phyloP scores from a whole-genome alignment of 2,113 vertebrate species.

The Procavia capensis region DNA sequence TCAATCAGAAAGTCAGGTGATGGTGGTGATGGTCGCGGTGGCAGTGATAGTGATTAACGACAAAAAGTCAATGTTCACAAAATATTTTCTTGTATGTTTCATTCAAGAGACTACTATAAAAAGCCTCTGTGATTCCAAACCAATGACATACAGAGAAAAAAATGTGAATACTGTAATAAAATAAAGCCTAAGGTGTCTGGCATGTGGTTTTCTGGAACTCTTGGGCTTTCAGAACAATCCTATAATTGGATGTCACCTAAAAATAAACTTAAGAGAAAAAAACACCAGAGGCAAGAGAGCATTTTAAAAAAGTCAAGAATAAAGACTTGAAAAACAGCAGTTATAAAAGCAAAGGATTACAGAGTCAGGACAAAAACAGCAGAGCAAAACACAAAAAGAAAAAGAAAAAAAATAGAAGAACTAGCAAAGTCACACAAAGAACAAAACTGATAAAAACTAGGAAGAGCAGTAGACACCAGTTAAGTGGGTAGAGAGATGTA shows the following conservation, averaged over 20 bases:
- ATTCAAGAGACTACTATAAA: neutral
- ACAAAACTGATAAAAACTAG: neutral
- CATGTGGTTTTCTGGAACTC: neutral
- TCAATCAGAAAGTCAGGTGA: neutral
- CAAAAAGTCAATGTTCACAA: neutral
- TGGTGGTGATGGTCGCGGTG: neutral
- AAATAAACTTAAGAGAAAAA: neutral
- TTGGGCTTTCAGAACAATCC: neutral
- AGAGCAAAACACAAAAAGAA: neutral
- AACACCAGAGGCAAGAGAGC: neutral
- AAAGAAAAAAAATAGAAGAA: neutral
- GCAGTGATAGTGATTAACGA: neutral
- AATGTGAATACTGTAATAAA: neutral
- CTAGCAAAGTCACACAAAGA: neutral
- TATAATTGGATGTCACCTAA: neutral
- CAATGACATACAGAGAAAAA: neutral
- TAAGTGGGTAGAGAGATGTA: neutral
- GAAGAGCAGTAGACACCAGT: neutral
- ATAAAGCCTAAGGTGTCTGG: neutral
- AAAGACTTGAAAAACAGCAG: neutral
- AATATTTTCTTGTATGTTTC: neutral
- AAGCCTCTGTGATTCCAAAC: neutral
- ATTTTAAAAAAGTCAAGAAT: neutral
- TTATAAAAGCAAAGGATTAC: neutral
- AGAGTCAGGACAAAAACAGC: neutral